A percentile compares a stretch with the other conserved stretches of the same genome.
These are phyloP conservation scores for Rousettus madagascariensis DNA, from an alignment of 2,797 vertebrate genomes.

Conservation along the genomic window DNA sequence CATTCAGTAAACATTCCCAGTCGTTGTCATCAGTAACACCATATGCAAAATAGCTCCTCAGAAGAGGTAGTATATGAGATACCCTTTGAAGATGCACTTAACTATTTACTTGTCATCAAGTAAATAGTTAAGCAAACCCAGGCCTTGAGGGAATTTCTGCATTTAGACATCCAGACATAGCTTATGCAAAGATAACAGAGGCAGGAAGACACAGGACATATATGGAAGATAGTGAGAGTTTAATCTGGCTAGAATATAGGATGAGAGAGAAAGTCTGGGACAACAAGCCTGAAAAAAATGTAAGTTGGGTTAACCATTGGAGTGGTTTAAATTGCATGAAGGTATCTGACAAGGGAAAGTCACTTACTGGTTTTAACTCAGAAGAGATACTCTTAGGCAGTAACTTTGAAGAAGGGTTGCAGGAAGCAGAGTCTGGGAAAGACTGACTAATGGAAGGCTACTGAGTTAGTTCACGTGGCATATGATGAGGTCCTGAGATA, in stretches of 20 bases:
- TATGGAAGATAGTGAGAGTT: not conserved
- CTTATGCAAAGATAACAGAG: not conserved
- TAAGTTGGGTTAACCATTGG: not conserved
- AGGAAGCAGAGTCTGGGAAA: not conserved
- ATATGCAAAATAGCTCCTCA: not conserved
- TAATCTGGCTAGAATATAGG: not conserved
- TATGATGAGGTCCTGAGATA: not conserved
- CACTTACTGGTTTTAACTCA: not conserved
- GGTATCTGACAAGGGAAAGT: not conserved
- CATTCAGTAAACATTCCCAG: not conserved
- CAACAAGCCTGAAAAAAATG: not conserved
- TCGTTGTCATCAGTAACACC: not conserved
- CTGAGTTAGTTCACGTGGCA: not conserved
- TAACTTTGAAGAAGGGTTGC: not conserved
- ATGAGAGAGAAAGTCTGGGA: not conserved
- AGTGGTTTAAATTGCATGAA: not conserved
- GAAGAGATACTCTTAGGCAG: not conserved
- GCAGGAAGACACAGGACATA: not conserved
- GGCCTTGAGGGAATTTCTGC: not conserved
- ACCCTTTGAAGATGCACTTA: not conserved
- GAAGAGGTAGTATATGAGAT: not conserved
- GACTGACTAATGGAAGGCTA: not conserved
- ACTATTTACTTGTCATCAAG: not conserved
- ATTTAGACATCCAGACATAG: not conserved
- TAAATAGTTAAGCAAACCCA: not conserved